These are phyloP conservation scores for Drosophila kokeensis DNA, from an alignment of 2,888 invertebrate species.

Conservation along the genomic window DNA sequence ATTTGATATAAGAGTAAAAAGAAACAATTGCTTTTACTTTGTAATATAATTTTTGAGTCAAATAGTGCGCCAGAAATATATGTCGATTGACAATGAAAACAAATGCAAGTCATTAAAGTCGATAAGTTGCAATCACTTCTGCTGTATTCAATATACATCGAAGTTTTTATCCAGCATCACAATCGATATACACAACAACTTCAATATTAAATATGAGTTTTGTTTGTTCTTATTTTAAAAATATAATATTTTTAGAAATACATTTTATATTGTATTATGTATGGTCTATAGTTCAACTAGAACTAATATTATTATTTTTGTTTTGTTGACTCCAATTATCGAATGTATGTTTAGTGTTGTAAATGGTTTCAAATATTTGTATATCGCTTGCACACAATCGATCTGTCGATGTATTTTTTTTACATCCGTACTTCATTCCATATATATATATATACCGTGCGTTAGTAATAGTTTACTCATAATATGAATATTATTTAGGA, in stretches of 20 bases:
- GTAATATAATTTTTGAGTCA: background rate
- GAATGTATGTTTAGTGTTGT: slow-evolving; percentile 8
- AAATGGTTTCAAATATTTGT: slow-evolving; percentile 13
- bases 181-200: background rate
- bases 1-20: background rate
- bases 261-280: background rate
- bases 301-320: background rate
- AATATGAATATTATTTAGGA: slow-evolving; percentile 61
- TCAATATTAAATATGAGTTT: background rate
- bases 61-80: too few relatives aligned
- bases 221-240: background rate
- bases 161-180: background rate
- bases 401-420: slow-evolving; percentile 32
- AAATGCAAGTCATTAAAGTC: background rate
- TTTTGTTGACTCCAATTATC: background rate
- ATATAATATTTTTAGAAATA: background rate
- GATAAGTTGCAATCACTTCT: background rate
- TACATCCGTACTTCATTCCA: slow-evolving; percentile 48
- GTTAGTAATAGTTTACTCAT: slow-evolving; percentile 77
- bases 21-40: background rate
- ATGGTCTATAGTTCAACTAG: background rate
- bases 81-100: background rate
- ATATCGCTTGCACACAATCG: slow-evolving; percentile 27
- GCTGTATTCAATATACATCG: background rate
- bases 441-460: slow-evolving; percentile 55